Percentiles rank a stretch among this genome's conserved stretches.
phyloP scores from a whole-genome alignment of 1,140 invertebrate genomes.

The Hyposmocoma kahamanoa region DNA sequence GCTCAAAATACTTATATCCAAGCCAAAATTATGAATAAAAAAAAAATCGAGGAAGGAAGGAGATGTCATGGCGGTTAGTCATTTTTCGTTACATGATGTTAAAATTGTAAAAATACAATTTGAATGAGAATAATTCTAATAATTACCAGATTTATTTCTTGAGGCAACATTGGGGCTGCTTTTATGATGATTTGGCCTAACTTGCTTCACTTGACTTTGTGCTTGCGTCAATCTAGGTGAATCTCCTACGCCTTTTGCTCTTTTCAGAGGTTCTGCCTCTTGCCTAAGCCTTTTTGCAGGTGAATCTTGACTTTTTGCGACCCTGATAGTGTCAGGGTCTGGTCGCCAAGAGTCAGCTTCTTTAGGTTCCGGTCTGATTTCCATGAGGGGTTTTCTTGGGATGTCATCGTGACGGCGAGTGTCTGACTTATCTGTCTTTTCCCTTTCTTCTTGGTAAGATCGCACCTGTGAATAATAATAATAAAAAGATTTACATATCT shows the following conservation, averaged over 20 bases:
- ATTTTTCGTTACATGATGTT: no score
- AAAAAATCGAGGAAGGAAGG: no score
- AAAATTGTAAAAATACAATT: no score
- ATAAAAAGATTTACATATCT: no score
- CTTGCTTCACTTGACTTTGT: conserved; percentile 16
- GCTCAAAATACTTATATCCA: no score
- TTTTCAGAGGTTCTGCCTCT: conserved; percentile 60
- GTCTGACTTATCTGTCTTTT: conserved; percentile 21
- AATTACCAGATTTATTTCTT: conserved; percentile 53
- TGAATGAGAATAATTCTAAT: no score
- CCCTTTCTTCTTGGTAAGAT: conserved; percentile 50
- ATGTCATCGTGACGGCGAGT: conserved; percentile 40
- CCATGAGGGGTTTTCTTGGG: conserved; percentile 21
- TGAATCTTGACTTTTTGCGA: conserved; percentile 50
- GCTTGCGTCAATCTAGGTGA: conserved; percentile 49
- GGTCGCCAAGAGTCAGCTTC: conserved; percentile 43
- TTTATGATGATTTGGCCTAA: conserved; percentile 51
- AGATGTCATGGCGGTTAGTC: no score
- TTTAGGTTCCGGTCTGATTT: conserved; percentile 16
- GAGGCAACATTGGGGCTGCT: conserved; percentile 68
- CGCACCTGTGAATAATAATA: conserved; percentile 34
- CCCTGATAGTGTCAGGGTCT: conserved; percentile 55
- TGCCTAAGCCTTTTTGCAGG: conserved; percentile 55
- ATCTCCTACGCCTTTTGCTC: conserved; percentile 53
- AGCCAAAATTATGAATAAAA: no score